phyloP scores from a whole-genome alignment of 2,888 invertebrate species.

The Ormia ochracea region DNA sequence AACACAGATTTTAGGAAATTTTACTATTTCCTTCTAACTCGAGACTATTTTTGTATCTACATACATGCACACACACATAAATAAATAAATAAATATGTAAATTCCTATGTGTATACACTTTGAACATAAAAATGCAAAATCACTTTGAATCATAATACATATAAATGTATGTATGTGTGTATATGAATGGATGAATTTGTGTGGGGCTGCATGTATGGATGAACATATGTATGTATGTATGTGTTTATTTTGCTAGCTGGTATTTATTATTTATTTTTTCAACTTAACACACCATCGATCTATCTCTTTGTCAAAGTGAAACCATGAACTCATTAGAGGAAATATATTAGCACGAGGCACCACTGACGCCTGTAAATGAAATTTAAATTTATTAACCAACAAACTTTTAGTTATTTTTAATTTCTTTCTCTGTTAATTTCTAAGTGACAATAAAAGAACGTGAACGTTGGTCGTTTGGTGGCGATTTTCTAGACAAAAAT shows the following conservation, averaged over 20 bases:
- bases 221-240: neutral
- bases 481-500: neutral
- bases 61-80: too few species aligned
- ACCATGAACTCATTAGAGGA: conserved; percentile 5
- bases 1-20: too few species aligned
- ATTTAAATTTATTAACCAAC: neutral
- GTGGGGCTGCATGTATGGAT: too few species aligned
- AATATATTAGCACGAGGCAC: neutral
- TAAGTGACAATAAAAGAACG: conserved; percentile 4
- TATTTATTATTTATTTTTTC: too few species aligned
- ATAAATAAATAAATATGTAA: too few species aligned
- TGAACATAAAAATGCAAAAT: too few species aligned
- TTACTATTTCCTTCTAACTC: too few species aligned
- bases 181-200: too few species aligned
- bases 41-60: too few species aligned
- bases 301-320: neutral
- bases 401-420: conserved; percentile 2
- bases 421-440: conserved; percentile 1
- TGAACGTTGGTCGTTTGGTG: neutral
- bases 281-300: neutral
- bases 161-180: too few species aligned
- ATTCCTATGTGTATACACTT: too few species aligned
- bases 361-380: neutral
- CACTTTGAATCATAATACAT: too few species aligned
- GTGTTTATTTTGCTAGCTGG: neutral